Percentiles rank a stretch among this genome's conserved stretches.
Conservation (phyloP, 2,113 vertebrate species). For the Peromyscus leucopus region DNA sequence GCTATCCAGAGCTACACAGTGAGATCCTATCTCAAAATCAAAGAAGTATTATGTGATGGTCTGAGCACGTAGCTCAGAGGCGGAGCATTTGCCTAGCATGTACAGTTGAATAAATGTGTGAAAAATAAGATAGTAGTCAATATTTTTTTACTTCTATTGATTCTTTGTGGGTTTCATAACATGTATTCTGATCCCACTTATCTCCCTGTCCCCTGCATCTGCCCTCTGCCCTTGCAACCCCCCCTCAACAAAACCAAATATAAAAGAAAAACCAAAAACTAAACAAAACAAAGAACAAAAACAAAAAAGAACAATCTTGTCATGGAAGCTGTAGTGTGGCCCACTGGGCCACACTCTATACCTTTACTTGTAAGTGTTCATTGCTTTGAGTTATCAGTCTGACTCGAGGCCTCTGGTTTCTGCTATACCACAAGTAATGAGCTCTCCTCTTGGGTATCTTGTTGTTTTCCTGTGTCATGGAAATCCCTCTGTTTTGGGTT, state of each 20-base stretch:
- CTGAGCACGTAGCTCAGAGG: neutral
- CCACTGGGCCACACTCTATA: neutral
- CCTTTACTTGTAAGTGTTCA: neutral
- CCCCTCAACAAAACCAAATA: neutral
- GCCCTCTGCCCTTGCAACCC: neutral
- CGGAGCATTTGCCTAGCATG: neutral
- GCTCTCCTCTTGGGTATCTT: neutral
- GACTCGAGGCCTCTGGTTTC: neutral
- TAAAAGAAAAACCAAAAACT: neutral
- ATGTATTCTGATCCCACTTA: neutral
- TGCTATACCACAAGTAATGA: neutral
- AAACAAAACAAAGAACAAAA: neutral
- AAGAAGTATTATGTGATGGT: neutral
- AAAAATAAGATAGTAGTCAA: neutral
- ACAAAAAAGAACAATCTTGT: neutral
- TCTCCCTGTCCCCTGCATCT: neutral
- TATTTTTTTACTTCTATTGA: neutral
- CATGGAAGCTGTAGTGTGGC: neutral
- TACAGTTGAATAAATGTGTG: neutral
- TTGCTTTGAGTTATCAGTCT: neutral
- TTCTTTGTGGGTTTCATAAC: neutral
- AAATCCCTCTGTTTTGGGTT: neutral
- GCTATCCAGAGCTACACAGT: neutral
- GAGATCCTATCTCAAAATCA: neutral
- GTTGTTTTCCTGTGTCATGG: neutral